Evolutionary conservation across 2,797 vertebrate species (phyloP).

Genomic region (Steatocranus sp.): DNA sequence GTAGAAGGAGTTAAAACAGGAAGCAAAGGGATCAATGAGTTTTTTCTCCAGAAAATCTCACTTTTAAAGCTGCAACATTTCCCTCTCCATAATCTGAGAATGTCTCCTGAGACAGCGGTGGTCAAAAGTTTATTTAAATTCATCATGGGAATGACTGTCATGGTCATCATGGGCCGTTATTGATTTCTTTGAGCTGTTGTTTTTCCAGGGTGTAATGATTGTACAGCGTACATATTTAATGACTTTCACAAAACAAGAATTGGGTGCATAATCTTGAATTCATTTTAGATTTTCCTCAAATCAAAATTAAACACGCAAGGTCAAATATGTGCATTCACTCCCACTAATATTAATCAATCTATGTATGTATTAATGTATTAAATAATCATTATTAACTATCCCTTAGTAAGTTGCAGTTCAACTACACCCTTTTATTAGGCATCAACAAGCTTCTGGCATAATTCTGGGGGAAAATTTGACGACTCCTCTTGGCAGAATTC

Average conservation of each 20-base stretch:
- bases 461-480: accelerated
- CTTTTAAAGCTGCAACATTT: not conserved
- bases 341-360: not conserved
- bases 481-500: not conserved
- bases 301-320: not conserved
- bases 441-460: not conserved
- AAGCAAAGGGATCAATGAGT: not conserved
- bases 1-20: accelerated
- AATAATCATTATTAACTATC: not conserved
- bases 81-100: not conserved
- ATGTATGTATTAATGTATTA: not conserved
- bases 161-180: not conserved
- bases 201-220: not conserved
- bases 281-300: not conserved
- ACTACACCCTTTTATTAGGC: not conserved
- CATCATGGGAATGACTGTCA: not conserved
- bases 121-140: not conserved
- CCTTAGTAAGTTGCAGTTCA: not conserved
- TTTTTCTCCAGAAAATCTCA: not conserved
- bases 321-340: not conserved
- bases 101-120: not conserved
- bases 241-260: not conserved
- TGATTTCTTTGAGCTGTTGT: not conserved
- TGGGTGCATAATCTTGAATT: not conserved
- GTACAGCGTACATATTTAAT: not conserved